Evolutionary conservation across 2,797 vertebrate species (phyloP).

Genomic region (Loris lydekkerianus): DNA sequence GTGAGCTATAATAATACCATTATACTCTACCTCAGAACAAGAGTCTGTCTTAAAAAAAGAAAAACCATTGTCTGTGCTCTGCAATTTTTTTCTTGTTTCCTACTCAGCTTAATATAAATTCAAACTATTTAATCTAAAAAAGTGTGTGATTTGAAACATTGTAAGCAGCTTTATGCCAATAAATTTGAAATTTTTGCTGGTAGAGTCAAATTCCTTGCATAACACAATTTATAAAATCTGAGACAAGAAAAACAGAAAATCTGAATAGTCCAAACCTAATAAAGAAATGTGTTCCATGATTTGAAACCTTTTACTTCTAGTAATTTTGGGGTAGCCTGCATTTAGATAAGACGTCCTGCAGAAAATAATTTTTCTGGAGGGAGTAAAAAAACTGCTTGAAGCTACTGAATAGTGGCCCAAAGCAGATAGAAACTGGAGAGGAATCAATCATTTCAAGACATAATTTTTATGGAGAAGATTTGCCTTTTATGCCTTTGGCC

Average conservation of each 20-base stretch:
- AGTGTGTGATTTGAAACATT: background rate
- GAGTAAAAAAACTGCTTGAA: background rate
- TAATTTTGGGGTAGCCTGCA: background rate
- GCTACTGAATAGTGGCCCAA: background rate
- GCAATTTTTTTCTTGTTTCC: conserved; percentile 27
- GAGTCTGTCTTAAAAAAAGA: no score
- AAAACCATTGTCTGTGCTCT: background rate
- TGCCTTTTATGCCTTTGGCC: background rate
- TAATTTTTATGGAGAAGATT: background rate
- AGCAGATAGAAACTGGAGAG: background rate
- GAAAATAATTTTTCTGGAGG: background rate
- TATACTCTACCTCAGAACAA: no score
- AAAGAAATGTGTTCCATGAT: background rate
- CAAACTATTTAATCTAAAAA: background rate
- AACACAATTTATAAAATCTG: background rate
- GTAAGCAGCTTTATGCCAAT: background rate
- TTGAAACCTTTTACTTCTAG: background rate
- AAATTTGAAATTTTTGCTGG: conserved; percentile 42
- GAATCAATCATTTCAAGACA: background rate
- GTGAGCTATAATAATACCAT: no score
- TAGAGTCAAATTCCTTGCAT: conserved; percentile 24
- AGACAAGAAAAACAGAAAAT: conserved; percentile 19
- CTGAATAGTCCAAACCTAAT: background rate
- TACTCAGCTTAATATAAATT: conserved; percentile 35
- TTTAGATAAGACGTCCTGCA: background rate